Evolutionary conservation across 2,888 invertebrate genomes (phyloP), one percentile per base, ranked within the genome.

Genomic region (Peribatodes rhomboidaria): DNA sequence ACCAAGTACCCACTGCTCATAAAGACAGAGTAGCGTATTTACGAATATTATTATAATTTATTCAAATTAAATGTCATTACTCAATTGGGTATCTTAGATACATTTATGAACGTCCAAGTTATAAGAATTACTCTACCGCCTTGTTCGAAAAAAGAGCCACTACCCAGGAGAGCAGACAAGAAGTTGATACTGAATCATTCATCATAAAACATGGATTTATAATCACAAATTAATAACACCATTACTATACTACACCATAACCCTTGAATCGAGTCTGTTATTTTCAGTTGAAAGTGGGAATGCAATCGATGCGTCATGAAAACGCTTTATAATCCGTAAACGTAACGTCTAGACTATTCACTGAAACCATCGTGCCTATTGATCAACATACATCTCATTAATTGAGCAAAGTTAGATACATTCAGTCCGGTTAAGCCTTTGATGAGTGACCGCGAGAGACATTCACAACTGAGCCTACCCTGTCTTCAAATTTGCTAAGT

Each of bases 231-330:
- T 13, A 35, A 41, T 41, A 16, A 7, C 14, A 16, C 3, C 4
- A 39, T 14, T 8, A 14, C 8, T n/a, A 41, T 41, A 18, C 11
- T 11, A 41, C 8, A 42, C 2, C 4, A 42, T 22, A 22, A 22
- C 22, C 20, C 16, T 16, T 16, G 41, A 18, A 11, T 42, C 18
- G 18, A 11, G 42, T 11, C 3, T 18, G 22, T 4, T 13, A 46
- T 13, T 46, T 46, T 22, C 46, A 6, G 22, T 46, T 46, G 46
- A 46, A 46, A 46, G 22, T 46, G 22, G n/a, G 22, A 46, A n/a
- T 22, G 22, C 46, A 22, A 10, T 46, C 46, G 22, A 46, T 46
- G n/a, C 18, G 11, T 18, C 20, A 18, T 18, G 20, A 18, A 20
- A 11, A 16, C 18, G 42, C 42, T 18, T 46, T 22, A 22, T 22